Evolutionary conservation across 2,888 invertebrate genomes (phyloP), one percentile per base, ranked within the genome.

Genomic region (Atrina japonica): DNA sequence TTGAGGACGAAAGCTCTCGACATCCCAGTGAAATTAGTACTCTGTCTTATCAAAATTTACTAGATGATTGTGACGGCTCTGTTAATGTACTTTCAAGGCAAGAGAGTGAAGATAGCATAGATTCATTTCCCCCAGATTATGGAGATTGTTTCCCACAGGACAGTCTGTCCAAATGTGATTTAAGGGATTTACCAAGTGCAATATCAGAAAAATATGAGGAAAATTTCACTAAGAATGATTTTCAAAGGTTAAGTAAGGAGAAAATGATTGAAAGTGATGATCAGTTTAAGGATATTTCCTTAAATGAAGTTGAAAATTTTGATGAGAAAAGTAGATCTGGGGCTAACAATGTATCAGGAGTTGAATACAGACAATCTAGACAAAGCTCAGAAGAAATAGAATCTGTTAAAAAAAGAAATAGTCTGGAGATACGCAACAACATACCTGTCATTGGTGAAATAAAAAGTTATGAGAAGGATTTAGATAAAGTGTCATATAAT

Each of bases 11-110:
- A 41, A 86, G 85, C 72, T 89, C 89, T 6, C 81, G 88, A 59
- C 87, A 87, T 64, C 86, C 88, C 3, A 88, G 88, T 80, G 89
- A 90, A 73, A 85, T 89, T 16, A 88, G 88, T 59, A 87, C 88
- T 27, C 71, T 89, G 11, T 88, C 88, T 0, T 87, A 87, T 55
- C 87, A 87, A 73, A 87, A 86, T 72, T 76, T 87, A n/a, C 70
- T 87, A 21, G 87, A 87, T 47, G 87, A 86, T 52, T 82, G 80
- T 1, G 82, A 84, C n/a, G 75, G 78, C 27, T 50, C 69, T 35
- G 76, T 74, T 11, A 73, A 74, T 11, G 78, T 84, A 67, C 60
- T 83, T 27, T 86, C 85, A 11, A 72, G 86, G 21, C 78, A 82
- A 47, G 86, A 84, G 35, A 87, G 87, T 74, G 87, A 86, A 52